Percentiles rank a stretch among this genome's conserved stretches.
These are phyloP conservation scores for Macrosteles quadrilineatus DNA, from an alignment of 1,140 invertebrate genomes.

Conservation along the genomic window DNA sequence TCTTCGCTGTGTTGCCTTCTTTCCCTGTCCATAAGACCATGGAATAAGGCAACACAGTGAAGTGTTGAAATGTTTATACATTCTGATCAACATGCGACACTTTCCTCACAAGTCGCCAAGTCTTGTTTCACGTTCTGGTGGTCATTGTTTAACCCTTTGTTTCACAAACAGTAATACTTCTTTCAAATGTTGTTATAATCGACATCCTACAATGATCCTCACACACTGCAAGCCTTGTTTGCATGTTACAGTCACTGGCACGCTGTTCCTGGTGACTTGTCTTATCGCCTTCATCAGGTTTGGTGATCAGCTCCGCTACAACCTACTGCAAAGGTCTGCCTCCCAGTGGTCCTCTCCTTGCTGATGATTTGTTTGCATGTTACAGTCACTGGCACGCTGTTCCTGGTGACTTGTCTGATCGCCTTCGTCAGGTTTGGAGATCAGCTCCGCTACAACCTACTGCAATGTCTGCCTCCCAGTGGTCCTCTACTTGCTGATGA, in stretches of 20 bases:
- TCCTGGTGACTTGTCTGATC: conserved; percentile 62
- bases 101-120: no score
- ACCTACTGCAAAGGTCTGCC: conserved; percentile 59
- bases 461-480: conserved; percentile 55
- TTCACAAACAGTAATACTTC: not conserved
- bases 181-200: no score
- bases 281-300: conserved; percentile 62
- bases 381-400: conserved; percentile 62
- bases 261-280: conserved; percentile 64
- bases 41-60: no score
- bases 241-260: conserved; percentile 57
- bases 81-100: no score
- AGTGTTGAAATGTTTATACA: no score
- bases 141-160: not conserved
- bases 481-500: conserved; percentile 51
- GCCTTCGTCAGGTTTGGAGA: conserved; percentile 63
- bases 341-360: conserved; percentile 53
- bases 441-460: conserved; percentile 53
- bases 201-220: no score
- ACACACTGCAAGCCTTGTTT: no score
- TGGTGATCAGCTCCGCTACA: conserved; percentile 55
- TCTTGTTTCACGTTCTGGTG: no score
- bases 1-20: no score
- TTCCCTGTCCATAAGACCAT: no score
- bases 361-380: conserved; percentile 63